Evolutionary conservation across 2,888 invertebrate genomes (phyloP), one percentile per base, ranked within the genome.

Genomic region (Xestia sexstrigata): DNA sequence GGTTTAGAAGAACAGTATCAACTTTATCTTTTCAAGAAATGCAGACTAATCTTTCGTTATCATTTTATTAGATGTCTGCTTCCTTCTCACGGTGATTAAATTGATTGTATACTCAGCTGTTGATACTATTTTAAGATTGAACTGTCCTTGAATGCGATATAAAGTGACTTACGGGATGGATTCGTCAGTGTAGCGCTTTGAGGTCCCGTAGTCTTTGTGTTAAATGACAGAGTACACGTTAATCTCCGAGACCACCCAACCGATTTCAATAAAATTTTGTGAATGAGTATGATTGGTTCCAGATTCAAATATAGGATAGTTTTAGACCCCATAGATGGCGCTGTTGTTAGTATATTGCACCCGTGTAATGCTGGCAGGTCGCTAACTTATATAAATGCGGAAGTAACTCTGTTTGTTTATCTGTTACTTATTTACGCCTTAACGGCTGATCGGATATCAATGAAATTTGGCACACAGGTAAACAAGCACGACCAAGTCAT

Each of bases 81-180:
- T 35, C 68, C 69, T 69, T 73, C 70, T 13, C 70, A 55, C 30
- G 42, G 26, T 73, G 42, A 73, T 73, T 52, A 68, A 42, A 70
- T 23, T 42, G 52, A 13, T 70, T 42, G 30, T 70, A 17, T 42
- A 55, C 11, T 49, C n/a, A 30, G 30, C 42, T 30, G 39, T 70
- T 74, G n/a, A n/a, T 45, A 55, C 20, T 35, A 35, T 58, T 71
- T 74, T 58, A 30, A n/a, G 73, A 20, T 45, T 45, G 0, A 42
- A 35, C 6, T 35, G 58, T 35, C 72, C n/a, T 71, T 74, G 55
- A 11, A 3, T n/a, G 30, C 17, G 30, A 55, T 55, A 42, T 23
- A 20, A 20, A 35, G 17, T 4, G 30, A 42, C 35, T 52, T 30
- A 23, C 17, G 35, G 17, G 26, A 26, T 71, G 6, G 30, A 26